phyloP scores from a whole-genome alignment of 2,113 vertebrate genomes.

The Eretmochelys imbricata region DNA sequence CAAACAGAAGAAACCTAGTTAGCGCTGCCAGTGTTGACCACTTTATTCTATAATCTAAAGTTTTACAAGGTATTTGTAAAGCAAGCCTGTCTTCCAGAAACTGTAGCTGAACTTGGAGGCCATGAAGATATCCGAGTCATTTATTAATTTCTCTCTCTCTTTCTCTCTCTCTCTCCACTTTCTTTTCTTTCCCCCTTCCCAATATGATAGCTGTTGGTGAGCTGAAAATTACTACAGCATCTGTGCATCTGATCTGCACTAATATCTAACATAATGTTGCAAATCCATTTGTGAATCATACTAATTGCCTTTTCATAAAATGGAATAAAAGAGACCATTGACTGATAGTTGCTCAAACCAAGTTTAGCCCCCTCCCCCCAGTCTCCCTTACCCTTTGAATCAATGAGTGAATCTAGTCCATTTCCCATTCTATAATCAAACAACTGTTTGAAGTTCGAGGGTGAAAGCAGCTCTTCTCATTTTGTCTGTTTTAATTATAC shows the following conservation, averaged over 20 bases:
- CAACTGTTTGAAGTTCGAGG: neutral
- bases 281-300: neutral
- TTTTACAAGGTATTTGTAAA: neutral
- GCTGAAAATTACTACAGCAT: neutral
- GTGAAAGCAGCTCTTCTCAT: neutral
- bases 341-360: neutral
- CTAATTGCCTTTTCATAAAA: neutral
- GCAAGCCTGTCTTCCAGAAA: neutral
- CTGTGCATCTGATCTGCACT: fast-evolving
- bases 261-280: neutral
- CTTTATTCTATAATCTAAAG: neutral
- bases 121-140: neutral
- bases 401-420: neutral
- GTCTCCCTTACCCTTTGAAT: fast-evolving
- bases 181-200: neutral
- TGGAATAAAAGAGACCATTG: neutral
- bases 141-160: neutral
- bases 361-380: neutral
- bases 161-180: neutral
- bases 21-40: fast-evolving
- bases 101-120: neutral
- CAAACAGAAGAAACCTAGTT: neutral
- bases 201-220: neutral
- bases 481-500: neutral
- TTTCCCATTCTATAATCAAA: neutral